These are phyloP conservation scores for Podotricha telesiphe DNA, from an alignment of 2,888 invertebrate species.

Conservation along the genomic window DNA sequence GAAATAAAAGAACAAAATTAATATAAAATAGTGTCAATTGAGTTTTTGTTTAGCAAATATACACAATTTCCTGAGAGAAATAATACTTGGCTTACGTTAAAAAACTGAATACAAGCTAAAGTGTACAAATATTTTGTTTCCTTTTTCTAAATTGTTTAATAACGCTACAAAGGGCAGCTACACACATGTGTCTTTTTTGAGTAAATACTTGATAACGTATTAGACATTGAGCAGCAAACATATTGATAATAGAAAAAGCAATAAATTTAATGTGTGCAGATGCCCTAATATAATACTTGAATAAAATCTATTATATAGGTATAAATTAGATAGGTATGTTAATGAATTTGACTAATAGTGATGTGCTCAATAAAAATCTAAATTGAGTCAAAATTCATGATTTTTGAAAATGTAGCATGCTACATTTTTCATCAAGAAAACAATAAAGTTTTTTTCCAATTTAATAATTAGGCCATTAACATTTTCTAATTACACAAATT, in stretches of 20 bases:
- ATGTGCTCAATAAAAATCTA: neutral
- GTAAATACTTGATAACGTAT: neutral
- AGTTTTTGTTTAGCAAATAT: too few relatives aligned
- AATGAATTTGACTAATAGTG: neutral
- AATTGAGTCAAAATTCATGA: neutral
- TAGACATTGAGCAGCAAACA: neutral
- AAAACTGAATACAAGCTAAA: too few relatives aligned
- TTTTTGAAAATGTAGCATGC: too few relatives aligned
- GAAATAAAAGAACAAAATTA: neutral
- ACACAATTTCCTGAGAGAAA: too few relatives aligned
- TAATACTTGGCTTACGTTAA: too few relatives aligned
- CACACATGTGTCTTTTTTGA: conserved; percentile 6
- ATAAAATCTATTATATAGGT: neutral
- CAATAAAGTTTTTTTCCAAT: too few relatives aligned
- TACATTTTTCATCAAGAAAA: too few relatives aligned
- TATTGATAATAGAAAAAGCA: neutral
- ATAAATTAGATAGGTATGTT: neutral
- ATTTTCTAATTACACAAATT: too few relatives aligned
- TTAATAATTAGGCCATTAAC: too few relatives aligned
- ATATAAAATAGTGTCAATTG: neutral
- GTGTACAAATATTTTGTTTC: too few relatives aligned
- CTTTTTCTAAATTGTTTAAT: neutral
- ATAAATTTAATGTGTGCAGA: neutral
- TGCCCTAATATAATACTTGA: neutral
- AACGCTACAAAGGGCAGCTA: conserved; percentile 3